Evolutionary conservation across 2,113 vertebrate species (phyloP).

Genomic region (Elephantulus edwardii): DNA sequence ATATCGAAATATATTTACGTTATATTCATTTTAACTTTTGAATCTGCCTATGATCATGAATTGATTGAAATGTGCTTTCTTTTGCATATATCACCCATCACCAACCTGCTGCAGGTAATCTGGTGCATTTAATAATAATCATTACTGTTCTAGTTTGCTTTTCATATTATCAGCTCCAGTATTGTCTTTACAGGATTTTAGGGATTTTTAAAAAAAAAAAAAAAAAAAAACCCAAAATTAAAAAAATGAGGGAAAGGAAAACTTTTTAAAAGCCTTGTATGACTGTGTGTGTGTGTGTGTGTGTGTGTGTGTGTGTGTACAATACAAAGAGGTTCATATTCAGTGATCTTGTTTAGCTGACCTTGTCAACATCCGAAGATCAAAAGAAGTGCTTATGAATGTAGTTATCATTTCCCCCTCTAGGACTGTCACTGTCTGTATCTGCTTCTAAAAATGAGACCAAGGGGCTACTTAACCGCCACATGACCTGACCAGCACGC

Average conservation of each 20-base stretch:
- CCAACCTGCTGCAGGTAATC: constrained; percentile 82
- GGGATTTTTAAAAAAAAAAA: constrained; percentile 69
- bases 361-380: constrained; percentile 63
- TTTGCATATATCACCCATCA: constrained; percentile 85
- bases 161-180: constrained; percentile 83
- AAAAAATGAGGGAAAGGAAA: constrained; percentile 80
- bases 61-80: constrained; percentile 82
- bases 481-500: constrained; percentile 40
- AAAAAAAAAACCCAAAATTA: constrained; percentile 80
- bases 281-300: too few relatives aligned
- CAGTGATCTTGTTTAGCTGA: constrained; percentile 63
- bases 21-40: constrained; percentile 87
- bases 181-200: constrained; percentile 79
- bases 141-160: constrained; percentile 81
- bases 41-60: constrained; percentile 83
- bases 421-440: constrained; percentile 51
- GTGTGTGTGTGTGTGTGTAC: constrained; percentile 23
- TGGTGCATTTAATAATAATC: constrained; percentile 82
- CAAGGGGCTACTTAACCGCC: constrained; percentile 17
- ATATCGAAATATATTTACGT: constrained; percentile 85
- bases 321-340: constrained; percentile 62
- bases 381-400: constrained; percentile 69
- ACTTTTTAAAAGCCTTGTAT: too few relatives aligned
- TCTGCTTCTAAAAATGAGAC: constrained; percentile 55
- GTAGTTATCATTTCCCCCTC: constrained; percentile 58